phyloP scores from a whole-genome alignment of 2,888 invertebrate species.

The Drosophila yooni region DNA sequence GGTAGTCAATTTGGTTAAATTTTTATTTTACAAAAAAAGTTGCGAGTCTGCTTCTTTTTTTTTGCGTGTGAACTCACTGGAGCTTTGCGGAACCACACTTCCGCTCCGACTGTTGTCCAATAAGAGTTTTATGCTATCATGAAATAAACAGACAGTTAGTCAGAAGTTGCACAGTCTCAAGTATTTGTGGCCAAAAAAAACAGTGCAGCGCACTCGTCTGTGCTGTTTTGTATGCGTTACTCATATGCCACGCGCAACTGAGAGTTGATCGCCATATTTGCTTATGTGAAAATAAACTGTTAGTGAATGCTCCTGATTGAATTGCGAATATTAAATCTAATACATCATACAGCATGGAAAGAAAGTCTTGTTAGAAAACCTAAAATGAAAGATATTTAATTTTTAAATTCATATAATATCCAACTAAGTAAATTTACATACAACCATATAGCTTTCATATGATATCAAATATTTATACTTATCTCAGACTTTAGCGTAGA shows the following conservation, averaged over 20 bases:
- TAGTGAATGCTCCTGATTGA: slow-evolving; percentile 31
- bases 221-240: slow-evolving; percentile 59
- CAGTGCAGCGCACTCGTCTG: slow-evolving; percentile 21
- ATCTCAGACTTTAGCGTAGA: no score
- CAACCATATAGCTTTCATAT: background rate
- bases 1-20: slow-evolving; percentile 64
- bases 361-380: background rate
- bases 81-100: slow-evolving; percentile 31
- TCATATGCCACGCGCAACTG: slow-evolving; percentile 41
- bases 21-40: slow-evolving; percentile 41
- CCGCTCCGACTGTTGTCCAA: slow-evolving; percentile 44
- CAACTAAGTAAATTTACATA: background rate
- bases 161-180: slow-evolving; percentile 42
- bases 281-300: slow-evolving; percentile 19
- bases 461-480: background rate
- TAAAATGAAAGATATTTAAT: background rate
- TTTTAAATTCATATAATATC: background rate
- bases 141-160: slow-evolving; percentile 38
- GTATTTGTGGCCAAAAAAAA: slow-evolving; percentile 42
- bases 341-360: background rate
- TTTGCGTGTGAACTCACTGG: slow-evolving; percentile 55
- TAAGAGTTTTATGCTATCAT: slow-evolving; percentile 52
- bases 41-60: slow-evolving; percentile 28
- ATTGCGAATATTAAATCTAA: slow-evolving; percentile 5
- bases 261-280: slow-evolving; percentile 3